Evolutionary conservation across 2,113 vertebrate species (phyloP).

Genomic region (Erinaceus europaeus): DNA sequence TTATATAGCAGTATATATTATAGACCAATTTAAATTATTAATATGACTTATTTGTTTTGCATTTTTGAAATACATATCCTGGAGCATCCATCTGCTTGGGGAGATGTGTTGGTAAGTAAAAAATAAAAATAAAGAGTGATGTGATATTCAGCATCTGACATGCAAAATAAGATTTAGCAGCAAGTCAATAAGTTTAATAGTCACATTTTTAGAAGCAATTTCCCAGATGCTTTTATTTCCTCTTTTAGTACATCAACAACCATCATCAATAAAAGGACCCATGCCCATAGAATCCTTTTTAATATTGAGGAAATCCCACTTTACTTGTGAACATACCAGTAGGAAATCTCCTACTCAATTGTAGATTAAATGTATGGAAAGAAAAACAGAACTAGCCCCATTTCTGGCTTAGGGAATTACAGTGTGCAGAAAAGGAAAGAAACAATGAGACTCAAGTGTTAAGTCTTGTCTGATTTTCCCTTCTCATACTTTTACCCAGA

Average conservation of each 20-base stretch:
- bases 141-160: slow-evolving; percentile 60
- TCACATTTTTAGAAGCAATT: slow-evolving; percentile 6
- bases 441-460: neutral
- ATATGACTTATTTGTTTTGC: slow-evolving; percentile 57
- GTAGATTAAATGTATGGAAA: neutral
- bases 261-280: neutral
- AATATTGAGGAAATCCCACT: neutral
- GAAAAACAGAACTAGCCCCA: neutral
- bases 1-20: slow-evolving; percentile 28
- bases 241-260: neutral
- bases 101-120: slow-evolving; percentile 41
- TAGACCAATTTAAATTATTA: slow-evolving; percentile 53
- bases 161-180: slow-evolving; percentile 48
- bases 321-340: neutral
- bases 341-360: neutral
- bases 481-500: neutral
- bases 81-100: slow-evolving; percentile 32
- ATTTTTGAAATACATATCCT: slow-evolving; percentile 33
- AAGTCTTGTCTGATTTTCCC: neutral
- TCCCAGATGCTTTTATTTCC: slow-evolving; percentile 32
- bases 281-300: neutral
- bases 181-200: slow-evolving; percentile 42
- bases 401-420: neutral
- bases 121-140: slow-evolving; percentile 62
- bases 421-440: neutral